phyloP scores from a whole-genome alignment of 2,113 vertebrate species.

The Bettongia penicillata region DNA sequence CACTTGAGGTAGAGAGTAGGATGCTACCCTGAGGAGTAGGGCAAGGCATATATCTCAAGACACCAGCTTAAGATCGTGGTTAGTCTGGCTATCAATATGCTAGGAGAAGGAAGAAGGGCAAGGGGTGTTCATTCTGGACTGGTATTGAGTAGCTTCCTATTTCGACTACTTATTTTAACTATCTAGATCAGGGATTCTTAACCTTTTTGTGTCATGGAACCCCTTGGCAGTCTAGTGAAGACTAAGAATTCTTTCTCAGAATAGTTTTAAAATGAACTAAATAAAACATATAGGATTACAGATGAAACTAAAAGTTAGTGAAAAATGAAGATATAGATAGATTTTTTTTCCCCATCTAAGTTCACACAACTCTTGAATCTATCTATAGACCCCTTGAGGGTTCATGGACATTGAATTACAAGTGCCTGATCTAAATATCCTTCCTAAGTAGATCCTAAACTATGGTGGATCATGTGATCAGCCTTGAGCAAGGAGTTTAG shows the following conservation, averaged over 20 bases:
- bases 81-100: neutral
- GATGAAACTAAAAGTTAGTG: neutral
- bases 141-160: neutral
- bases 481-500: neutral
- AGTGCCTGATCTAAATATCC: neutral
- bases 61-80: neutral
- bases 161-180: neutral
- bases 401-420: neutral
- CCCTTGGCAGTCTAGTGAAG: neutral
- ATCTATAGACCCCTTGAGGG: neutral
- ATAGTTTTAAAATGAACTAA: neutral
- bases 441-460: neutral
- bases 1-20: neutral
- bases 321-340: neutral
- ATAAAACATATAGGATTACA: neutral
- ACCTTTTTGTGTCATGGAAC: neutral
- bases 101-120: neutral
- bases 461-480: neutral
- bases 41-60: neutral
- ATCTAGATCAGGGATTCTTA: neutral
- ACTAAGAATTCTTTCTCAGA: neutral
- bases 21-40: neutral
- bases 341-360: neutral
- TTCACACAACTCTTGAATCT: neutral
- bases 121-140: neutral